These are phyloP conservation scores for Adelognathus sp. DNA, from an alignment of 2,888 invertebrate genomes.

Conservation along the genomic window DNA sequence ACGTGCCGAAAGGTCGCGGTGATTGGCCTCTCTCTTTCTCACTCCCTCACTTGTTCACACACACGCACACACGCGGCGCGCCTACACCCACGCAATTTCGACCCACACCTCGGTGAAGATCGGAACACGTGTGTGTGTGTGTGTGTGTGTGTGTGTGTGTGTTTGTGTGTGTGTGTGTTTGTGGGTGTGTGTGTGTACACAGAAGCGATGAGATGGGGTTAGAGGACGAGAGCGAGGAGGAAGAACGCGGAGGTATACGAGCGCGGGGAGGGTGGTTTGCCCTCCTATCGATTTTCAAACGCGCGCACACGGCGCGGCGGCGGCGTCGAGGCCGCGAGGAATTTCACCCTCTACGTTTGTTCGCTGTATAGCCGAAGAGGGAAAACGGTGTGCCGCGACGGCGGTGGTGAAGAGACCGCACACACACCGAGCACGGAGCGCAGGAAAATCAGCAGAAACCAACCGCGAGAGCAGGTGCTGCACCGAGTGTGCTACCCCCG, in stretches of 20 bases:
- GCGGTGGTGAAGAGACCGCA: constrained; percentile 3
- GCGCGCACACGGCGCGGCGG: constrained; percentile 52
- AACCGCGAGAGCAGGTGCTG: constrained; percentile 45
- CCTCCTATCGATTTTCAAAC: constrained; percentile 60
- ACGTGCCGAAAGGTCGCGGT: constrained; percentile 63
- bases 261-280: too few relatives aligned
- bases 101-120: neutral
- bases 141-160: neutral
- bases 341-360: constrained; percentile 39
- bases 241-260: constrained; percentile 8
- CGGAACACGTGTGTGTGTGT: neutral
- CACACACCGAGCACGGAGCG: constrained; percentile 31
- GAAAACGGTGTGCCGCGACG: neutral
- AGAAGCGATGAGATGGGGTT: neutral
- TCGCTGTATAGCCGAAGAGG: neutral
- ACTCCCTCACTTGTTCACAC: constrained; percentile 35
- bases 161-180: neutral
- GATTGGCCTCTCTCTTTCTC: constrained; percentile 59
- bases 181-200: neutral
- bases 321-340: constrained; percentile 46
- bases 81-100: neutral
- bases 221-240: constrained; percentile 26
- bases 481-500: constrained; percentile 45
- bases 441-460: constrained; percentile 45
- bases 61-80: neutral